These are phyloP conservation scores for Hydrolagus colliei DNA, from an alignment of 2,797 vertebrate genomes.

Conservation along the genomic window DNA sequence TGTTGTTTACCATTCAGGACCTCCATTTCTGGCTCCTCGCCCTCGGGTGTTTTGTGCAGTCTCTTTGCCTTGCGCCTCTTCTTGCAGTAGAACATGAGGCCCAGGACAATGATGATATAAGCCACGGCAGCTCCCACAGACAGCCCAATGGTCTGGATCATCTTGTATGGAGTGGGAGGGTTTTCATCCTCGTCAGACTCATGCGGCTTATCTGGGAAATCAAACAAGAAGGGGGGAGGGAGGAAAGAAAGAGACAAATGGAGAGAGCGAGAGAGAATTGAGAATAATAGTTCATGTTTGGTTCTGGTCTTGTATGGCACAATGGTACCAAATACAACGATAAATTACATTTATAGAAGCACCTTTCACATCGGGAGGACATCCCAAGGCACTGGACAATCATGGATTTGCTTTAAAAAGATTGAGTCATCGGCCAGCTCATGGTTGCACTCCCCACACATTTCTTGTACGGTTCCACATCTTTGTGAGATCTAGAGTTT, in stretches of 20 bases:
- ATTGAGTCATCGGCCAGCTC: background rate
- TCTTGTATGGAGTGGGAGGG: constrained; percentile 85
- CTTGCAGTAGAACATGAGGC: constrained; percentile 99
- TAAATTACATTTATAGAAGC: too few relatives aligned
- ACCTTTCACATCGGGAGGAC: too few relatives aligned
- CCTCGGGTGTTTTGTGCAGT: constrained; percentile 74
- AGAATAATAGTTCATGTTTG: too few relatives aligned
- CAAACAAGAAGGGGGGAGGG: background rate
- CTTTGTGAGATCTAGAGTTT: background rate
- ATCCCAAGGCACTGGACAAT: too few relatives aligned
- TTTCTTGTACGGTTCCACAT: background rate
- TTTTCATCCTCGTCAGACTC: constrained; percentile 39
- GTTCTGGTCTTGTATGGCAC: too few relatives aligned
- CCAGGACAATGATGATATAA: constrained; percentile 91
- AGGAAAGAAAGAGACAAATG: too few relatives aligned
- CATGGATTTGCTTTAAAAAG: too few relatives aligned
- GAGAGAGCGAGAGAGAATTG: too few relatives aligned
- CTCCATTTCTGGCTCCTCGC: constrained; percentile 94
- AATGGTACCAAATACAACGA: too few relatives aligned
- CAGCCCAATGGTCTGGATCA: constrained; percentile 96
- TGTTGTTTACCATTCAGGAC: constrained; percentile 78
- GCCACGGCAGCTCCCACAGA: constrained; percentile 91
- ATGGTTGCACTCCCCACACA: background rate
- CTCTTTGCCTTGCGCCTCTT: constrained; percentile 86
- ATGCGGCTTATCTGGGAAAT: constrained; percentile 71